Base-by-base conservation (phyloP, 2,888 invertebrate species). In the Pristionchus exspectatus region DNA sequence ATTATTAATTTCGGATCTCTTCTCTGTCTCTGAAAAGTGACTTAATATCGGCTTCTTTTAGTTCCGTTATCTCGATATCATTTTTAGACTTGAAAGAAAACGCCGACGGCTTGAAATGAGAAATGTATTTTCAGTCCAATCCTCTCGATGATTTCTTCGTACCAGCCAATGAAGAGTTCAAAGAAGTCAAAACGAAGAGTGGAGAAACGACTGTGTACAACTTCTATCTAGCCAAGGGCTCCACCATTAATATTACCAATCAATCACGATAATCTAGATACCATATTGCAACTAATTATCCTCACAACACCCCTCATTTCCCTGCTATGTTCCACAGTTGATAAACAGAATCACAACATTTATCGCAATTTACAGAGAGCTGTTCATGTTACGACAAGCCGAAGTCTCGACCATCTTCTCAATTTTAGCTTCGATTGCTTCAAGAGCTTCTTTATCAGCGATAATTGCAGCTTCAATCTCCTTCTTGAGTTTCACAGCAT, bases 221-320 rank as follows among this genome's bases (percentile, higher is more conserved):
- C 50, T 77, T 77, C 77, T 30, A n/a, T n/a, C 24, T 77, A 14
- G 24, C 77, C 77, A 77, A 77, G n/a, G 77, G 77, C 7, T 18
- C 77, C 1, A 50, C 77, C 9, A n/a, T 77, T 4, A 77, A 77
- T 50, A 77, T 77, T 77, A 24, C 77, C 24, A 77, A 77, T n/a
- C 24, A 77, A n/a, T 77, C 38, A 24, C 72, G 72, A 14, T 72
- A 72, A 72, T 72, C n/a, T 44, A 44, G 44, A 44, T 44, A 44
- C 44, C 9, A 44, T 44, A 44, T 44, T 44, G 44, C 44, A 44
- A 44, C 44, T 44, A 44, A 44, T 44, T 44, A 44, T n/a, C n/a
- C n/a, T n/a, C n/a, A n/a, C n/a, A n/a, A n/a, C n/a, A n/a, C 44
- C 9, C 44, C 9, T 44, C 9, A 44, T 5, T 44, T 44, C 44